A percentile compares a stretch with the other conserved stretches of the same genome.
Conservation (phyloP, 1,140 invertebrate genomes). For the Solenopsis fugax region DNA sequence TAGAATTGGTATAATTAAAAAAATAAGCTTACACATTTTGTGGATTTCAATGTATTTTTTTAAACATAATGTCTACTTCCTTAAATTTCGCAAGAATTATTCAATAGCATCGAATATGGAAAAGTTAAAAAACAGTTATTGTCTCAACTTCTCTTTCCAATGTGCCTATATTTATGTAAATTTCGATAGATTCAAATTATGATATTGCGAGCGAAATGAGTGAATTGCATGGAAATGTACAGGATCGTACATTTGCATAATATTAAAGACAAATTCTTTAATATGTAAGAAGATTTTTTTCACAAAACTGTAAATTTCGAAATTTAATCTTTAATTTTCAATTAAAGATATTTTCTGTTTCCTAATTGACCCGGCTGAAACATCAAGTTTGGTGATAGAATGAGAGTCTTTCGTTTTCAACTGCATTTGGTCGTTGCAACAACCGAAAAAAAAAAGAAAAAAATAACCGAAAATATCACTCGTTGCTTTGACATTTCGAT, state of each 20-base stretch:
- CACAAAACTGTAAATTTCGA: not conserved
- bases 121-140: not conserved
- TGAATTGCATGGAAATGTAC: not conserved
- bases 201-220: not conserved
- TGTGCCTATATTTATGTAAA: not conserved
- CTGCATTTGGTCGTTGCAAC: not conserved
- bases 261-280: not conserved
- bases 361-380: too few relatives aligned
- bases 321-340: not conserved
- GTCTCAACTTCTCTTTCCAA: not conserved
- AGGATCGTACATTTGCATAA: not conserved
- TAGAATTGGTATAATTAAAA: not conserved
- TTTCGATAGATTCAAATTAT: not conserved
- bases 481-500: conserved; percentile 1
- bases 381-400: not conserved
- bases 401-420: not conserved
- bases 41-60: not conserved
- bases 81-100: not conserved
- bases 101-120: not conserved
- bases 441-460: too few relatives aligned
- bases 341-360: not conserved
- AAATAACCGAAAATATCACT: too few relatives aligned
- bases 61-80: not conserved
- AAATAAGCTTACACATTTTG: not conserved
- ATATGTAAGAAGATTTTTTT: not conserved